phyloP scores from a whole-genome alignment of 2,888 invertebrate species.

The Drosophila bunnanda region DNA sequence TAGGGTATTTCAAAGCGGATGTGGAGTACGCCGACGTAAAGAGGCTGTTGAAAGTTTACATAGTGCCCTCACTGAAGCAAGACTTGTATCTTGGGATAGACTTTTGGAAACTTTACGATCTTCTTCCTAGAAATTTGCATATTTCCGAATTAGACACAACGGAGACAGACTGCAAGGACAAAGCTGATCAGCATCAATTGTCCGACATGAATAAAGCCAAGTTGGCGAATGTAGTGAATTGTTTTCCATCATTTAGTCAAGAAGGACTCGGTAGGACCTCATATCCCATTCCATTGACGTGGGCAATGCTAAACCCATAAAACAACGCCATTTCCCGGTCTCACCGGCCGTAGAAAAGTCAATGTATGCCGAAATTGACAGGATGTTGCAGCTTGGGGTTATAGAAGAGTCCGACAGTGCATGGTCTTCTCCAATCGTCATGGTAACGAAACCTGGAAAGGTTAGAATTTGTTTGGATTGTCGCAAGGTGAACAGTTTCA shows the following conservation, averaged over 20 bases:
- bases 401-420: slow-evolving; percentile 2
- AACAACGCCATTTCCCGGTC: not conserved
- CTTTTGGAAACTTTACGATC: no score
- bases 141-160: no score
- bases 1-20: not conserved
- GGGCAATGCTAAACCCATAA: not conserved
- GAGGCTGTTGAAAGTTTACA: not conserved
- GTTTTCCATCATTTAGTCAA: no score
- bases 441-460: not conserved
- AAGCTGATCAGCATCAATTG: no score
- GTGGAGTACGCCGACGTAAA: not conserved
- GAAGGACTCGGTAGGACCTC: no score
- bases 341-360: not conserved
- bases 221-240: not conserved
- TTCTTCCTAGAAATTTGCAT: not conserved
- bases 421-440: slow-evolving; percentile 4
- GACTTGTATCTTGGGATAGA: not conserved
- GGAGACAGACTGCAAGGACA: no score
- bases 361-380: slow-evolving; percentile 4
- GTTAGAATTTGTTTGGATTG: no score
- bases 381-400: not conserved
- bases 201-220: not conserved
- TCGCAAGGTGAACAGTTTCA: no score
- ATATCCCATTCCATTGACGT: not conserved
- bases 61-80: not conserved